Evolutionary conservation across 2,888 invertebrate species (phyloP), one percentile per base, ranked within the genome.

Genomic region (Pollenia labialis): DNA sequence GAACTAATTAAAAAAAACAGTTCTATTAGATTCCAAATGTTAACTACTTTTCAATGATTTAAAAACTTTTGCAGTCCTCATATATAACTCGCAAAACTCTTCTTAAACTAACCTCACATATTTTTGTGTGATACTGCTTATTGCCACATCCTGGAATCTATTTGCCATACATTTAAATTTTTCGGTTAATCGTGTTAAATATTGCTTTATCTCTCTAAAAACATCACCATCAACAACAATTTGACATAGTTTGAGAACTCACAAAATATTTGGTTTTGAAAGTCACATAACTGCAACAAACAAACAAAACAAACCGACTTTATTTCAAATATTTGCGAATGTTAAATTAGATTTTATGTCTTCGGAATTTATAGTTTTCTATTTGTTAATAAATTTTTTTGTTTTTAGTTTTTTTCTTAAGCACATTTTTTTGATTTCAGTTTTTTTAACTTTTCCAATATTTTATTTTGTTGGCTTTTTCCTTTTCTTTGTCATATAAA

Each of bases 351-450:
- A 40, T 74, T 66, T 74, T 64, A 8, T 66, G 46, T 74, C 42
- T 72, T 46, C 8, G 18, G 14, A 81, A 56, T 81, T 74, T 50
- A 81, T 66, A 66, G 58, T 66, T 74, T 66, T 50, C 42, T 81
- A 74, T 81, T 81, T 75, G 56, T 58, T 81, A 23, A 44, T 58
- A 81, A 81, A 74, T 74, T 64, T 81, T 44, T 64, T 81, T 81
- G 40, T 74, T 64, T 32, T 32, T 14, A 69, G 9, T 23, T 72
- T 54, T 74, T 64, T 69, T 2, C 42, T 56, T 32, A 6, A 23
- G 23, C 9, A 12, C 16, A 18, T 44, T 64, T 75, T 44, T 58
- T 64, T 40, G 18, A 54, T 54, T 81, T 62, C 4, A 12, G 44
- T 66, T 12, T 66, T 74, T 68, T 56, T 14, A 42, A 60, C 23